Evolutionary conservation across 1,140 invertebrate species (phyloP), one percentile per base, ranked within the genome.

Genomic region (Dendroctonus valens): DNA sequence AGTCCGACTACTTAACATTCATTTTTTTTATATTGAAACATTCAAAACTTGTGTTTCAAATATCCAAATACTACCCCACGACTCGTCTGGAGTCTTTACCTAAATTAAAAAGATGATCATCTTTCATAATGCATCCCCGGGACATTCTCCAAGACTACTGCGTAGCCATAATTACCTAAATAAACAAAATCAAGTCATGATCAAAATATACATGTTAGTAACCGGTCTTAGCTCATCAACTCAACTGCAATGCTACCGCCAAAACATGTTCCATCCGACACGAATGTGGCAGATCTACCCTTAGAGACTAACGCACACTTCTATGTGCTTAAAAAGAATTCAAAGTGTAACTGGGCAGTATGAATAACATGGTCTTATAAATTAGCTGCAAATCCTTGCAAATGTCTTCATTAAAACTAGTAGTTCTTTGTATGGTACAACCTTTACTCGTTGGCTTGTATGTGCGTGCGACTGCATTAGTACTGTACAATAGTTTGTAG

Each of bases 171-270:
- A 14, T 58, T 14, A 26, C 55, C 55, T 58, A 46, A 44, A 46
- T 55, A 41, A 26, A 58, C 42, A 46, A 15, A 14, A 14, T 58
- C 11, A 41, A 44, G 15, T 26, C 8, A 58, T 46, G 11, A 59
- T 38, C 50, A 14, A 14, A 49, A 37, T 59, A 46, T 6, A 46
- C 14, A 38, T 12, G n/a, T n/a, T 26, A 38, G n/a, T 50, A 59
- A 59, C 44, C 44, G 58, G 58, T 41, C 44, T 59, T 15, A 40
- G 5, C 8, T 50, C 41, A 12, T 59, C 41, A 50, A 59, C 40
- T 49, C 14, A 42, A 37, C 58, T 59, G 46, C 58, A 50, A 59
- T 59, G 44, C 44, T 49, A 59, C 58, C 58, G 58, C n/a, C 46
- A 15, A 50, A 59, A 49, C 46, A 59, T n/a, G 0, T 49, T n/a